Evolutionary conservation across 1,140 invertebrate genomes (phyloP).

Genomic region (Lucilia sericata): DNA sequence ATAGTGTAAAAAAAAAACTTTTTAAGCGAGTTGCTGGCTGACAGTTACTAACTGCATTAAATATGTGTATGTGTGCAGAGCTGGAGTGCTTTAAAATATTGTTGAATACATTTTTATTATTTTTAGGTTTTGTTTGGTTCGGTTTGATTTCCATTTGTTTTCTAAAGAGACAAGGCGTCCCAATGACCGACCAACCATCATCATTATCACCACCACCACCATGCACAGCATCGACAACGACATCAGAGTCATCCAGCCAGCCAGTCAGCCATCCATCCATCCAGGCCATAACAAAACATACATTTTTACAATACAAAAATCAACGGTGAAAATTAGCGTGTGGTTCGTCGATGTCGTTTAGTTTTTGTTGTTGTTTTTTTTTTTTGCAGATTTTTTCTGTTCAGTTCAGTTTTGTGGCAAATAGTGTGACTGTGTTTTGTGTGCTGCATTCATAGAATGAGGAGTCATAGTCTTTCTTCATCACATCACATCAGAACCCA

Average conservation of each 20-base stretch:
- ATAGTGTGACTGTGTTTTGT: not conserved
- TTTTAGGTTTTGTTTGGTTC: not conserved
- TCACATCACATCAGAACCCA: not conserved
- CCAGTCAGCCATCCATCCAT: not conserved
- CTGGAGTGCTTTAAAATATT: not conserved
- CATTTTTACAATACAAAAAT: not conserved
- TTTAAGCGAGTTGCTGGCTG: not conserved
- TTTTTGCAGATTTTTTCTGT: too few species aligned
- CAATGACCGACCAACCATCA: not conserved
- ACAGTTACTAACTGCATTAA: not conserved
- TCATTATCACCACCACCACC: not conserved
- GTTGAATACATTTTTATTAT: not conserved
- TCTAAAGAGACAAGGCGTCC: not conserved
- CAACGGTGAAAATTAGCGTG: constrained; percentile 31
- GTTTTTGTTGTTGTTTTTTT: not conserved
- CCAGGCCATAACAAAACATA: not conserved
- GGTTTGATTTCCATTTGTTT: constrained; percentile 7
- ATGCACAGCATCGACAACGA: not conserved
- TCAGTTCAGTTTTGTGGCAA: not conserved
- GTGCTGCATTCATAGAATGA: not conserved
- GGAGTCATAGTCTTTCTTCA: not conserved
- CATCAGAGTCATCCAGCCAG: not conserved
- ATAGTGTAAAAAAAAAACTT: not conserved
- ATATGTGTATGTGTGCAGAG: not conserved
- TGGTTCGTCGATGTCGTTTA: constrained; percentile 18